Evolutionary conservation across 2,113 vertebrate species (phyloP).

Genomic region (Halichoeres trimaculatus): DNA sequence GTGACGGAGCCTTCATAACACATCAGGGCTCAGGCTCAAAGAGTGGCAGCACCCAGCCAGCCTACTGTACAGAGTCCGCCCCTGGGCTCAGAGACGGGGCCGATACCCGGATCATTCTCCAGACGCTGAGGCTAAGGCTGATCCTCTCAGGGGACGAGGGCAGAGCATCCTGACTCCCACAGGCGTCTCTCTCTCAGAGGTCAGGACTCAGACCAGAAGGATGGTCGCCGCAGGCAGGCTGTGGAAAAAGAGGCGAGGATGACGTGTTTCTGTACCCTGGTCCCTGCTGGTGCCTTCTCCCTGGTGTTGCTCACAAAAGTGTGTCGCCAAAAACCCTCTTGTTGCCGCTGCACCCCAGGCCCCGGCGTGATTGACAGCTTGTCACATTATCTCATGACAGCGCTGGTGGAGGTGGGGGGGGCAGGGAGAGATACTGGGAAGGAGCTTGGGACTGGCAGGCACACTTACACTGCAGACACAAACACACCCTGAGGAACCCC

Average conservation of each 20-base stretch:
- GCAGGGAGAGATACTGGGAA: constrained; percentile 68
- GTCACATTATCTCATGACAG: constrained; percentile 78
- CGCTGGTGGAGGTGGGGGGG: constrained; percentile 61
- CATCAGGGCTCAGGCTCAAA: constrained; percentile 63
- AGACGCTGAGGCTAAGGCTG: constrained; percentile 40
- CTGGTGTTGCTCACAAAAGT: constrained; percentile 75
- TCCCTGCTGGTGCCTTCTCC: constrained; percentile 76
- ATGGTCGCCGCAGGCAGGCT: constrained; percentile 42
- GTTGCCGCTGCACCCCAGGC: constrained; percentile 72
- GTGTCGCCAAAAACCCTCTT: constrained; percentile 70
- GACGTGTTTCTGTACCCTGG: constrained; percentile 36
- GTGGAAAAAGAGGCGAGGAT: constrained; percentile 18
- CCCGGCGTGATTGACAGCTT: constrained; percentile 75
- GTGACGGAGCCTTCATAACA: constrained; percentile 76
- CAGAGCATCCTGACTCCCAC: constrained; percentile 52
- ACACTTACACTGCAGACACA: constrained; percentile 47
- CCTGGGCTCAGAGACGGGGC: constrained; percentile 41
- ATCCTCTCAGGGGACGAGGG: constrained; percentile 45
- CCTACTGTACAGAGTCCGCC: constrained; percentile 35
- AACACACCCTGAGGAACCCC: constrained; percentile 61
- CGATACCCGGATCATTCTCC: constrained; percentile 54
- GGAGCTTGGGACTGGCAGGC: constrained; percentile 66
- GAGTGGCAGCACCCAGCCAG: constrained; percentile 72
- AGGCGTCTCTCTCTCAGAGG: constrained; percentile 39
- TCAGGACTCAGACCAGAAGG: constrained; percentile 45